phyloP scores from a whole-genome alignment of 2,797 vertebrate species.

The Phaenicophaeus curvirostris region DNA sequence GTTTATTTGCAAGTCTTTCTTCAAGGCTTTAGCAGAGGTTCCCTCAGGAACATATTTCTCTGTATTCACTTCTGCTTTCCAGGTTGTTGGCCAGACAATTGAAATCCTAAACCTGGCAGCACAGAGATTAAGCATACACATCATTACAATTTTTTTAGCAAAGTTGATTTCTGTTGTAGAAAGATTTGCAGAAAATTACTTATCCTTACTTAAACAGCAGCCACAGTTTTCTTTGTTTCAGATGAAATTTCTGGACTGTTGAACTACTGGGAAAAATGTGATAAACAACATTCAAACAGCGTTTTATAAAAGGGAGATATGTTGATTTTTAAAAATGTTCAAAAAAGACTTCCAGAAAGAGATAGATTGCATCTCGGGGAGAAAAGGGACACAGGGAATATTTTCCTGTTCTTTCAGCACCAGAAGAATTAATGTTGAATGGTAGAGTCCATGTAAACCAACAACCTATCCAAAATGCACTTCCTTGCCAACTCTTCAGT shows the following conservation, averaged over 20 bases:
- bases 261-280: not conserved
- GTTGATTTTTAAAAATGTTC: fast-evolving
- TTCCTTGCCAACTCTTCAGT: not conserved
- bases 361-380: not conserved
- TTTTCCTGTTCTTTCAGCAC: not conserved
- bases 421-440: not conserved
- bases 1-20: not conserved
- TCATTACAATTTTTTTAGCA: not conserved
- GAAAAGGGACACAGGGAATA: not conserved
- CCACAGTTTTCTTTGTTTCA: not conserved
- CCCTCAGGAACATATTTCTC: not conserved
- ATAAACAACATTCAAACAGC: not conserved
- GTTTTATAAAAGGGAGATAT: not conserved
- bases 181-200: slow-evolving; percentile 16
- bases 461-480: not conserved
- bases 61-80: not conserved
- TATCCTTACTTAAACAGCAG: not conserved
- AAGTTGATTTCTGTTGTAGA: not conserved
- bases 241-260: not conserved
- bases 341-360: not conserved
- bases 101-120: not conserved
- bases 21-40: not conserved
- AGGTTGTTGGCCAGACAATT: not conserved
- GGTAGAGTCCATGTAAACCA: not conserved
- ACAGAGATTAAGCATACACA: not conserved